A percentile compares a stretch with the other conserved stretches of the same genome.
These are phyloP conservation scores for cat (Felis catus) DNA, from an alignment of 2,113 vertebrate species.

Conservation along the genomic window F.catus_Fca126_mat1.0 CM031416.1:143939001-143939500, in stretches of 20 bases:
- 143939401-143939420: neutral
- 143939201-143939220: neutral
- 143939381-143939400: neutral
- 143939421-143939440: neutral
- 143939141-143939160: neutral
- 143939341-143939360: neutral
- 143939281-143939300: neutral
- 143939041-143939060: neutral
- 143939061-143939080: neutral
- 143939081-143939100: neutral
- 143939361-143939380: neutral
- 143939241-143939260: neutral
- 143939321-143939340: neutral
- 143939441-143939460: neutral
- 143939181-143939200: neutral
- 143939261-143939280: neutral
- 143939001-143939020: neutral
- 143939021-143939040: neutral
- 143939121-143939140: neutral
- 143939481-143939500: neutral
- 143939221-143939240: neutral
- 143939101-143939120: neutral
- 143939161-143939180: neutral
- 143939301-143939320: neutral
- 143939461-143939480: neutral